Percentiles rank a stretch among this genome's conserved stretches.
These are phyloP conservation scores for Malurus alboscapulatus DNA, from an alignment of 2,113 vertebrate species.

Conservation along the genomic window DNA sequence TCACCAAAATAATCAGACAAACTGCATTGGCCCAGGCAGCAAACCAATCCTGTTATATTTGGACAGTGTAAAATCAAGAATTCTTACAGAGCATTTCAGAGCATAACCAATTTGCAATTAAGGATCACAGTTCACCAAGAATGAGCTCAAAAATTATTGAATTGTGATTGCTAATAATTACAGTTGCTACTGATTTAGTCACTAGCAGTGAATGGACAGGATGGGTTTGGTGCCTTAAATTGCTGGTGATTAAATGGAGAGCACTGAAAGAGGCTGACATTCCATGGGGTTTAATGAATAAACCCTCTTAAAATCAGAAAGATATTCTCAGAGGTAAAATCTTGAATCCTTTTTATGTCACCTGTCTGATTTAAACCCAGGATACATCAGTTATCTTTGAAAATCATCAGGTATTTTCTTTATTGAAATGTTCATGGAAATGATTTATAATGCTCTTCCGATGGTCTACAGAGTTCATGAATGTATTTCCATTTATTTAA, in stretches of 20 bases:
- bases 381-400: neutral
- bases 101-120: neutral
- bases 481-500: neutral
- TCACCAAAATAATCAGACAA: neutral
- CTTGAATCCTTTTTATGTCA: neutral
- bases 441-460: neutral
- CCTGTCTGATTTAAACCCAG: neutral
- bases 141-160: neutral
- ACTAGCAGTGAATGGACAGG: neutral
- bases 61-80: neutral
- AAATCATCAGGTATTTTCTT: neutral
- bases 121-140: neutral
- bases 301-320: neutral
- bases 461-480: neutral
- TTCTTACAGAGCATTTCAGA: neutral
- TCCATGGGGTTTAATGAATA: neutral
- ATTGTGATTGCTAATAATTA: neutral
- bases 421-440: neutral
- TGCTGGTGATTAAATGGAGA: neutral
- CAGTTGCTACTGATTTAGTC: neutral
- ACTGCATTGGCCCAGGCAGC: neutral
- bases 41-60: neutral
- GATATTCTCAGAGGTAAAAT: neutral
- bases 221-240: neutral
- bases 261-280: neutral